Conservation (phyloP, 2,888 invertebrate species). For the Sinotaia quadrata region DNA sequence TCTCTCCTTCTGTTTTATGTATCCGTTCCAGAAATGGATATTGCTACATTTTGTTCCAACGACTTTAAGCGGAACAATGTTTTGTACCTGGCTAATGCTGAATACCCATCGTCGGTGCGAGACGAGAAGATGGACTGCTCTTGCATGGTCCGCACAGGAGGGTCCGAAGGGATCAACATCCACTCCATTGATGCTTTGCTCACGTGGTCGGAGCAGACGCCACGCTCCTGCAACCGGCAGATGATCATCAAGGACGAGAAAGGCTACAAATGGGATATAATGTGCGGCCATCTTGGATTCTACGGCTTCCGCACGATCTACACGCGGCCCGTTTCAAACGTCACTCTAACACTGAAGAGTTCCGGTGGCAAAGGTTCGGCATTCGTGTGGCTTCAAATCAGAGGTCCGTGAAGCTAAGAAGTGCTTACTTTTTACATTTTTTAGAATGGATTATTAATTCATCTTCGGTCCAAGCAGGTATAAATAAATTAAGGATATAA, state of each 20-base stretch:
- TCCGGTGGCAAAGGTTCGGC: constrained; percentile 48
- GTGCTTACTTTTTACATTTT: too few species aligned
- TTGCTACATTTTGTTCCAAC: constrained; percentile 54
- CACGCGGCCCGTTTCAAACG: constrained; percentile 52
- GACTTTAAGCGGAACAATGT: constrained; percentile 51
- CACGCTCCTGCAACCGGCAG: constrained; percentile 19
- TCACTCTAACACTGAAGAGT: constrained; percentile 54
- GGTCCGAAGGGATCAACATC: constrained; percentile 51
- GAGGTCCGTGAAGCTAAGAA: constrained; percentile 47
- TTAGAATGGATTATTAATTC: too few species aligned
- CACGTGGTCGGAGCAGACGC: constrained; percentile 37
- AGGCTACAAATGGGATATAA: constrained; percentile 44
- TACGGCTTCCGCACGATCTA: constrained; percentile 57
- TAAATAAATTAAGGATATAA: too few species aligned
- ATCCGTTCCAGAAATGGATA: constrained; percentile 56
- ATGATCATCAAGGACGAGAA: neutral
- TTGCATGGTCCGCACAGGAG: constrained; percentile 53
- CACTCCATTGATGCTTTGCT: constrained; percentile 44
- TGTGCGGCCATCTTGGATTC: constrained; percentile 56
- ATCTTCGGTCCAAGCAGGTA: too few species aligned
- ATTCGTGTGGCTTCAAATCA: constrained; percentile 59
- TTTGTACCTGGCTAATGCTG: constrained; percentile 55
- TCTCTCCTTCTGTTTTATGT: too few species aligned
- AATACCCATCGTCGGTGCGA: constrained; percentile 54
- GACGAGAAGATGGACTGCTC: constrained; percentile 47